Percentiles rank a stretch among this genome's conserved stretches.
Evolutionary conservation across 2,113 vertebrate species (phyloP).

Genomic region (Nipponia nippon): DNA sequence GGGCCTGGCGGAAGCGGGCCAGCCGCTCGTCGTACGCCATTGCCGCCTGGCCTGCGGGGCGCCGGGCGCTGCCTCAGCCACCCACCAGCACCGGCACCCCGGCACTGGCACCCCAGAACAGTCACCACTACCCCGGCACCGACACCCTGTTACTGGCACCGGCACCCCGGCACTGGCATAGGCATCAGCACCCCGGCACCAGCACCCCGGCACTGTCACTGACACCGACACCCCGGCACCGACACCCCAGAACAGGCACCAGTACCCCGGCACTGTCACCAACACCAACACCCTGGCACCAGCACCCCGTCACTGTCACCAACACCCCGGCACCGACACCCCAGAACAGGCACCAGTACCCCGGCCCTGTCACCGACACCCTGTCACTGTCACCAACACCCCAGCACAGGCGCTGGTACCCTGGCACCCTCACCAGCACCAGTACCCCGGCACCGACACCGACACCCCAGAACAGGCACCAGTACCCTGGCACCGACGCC

Average conservation of each 20-base stretch:
- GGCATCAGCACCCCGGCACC: no score
- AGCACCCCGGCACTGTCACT: neutral
- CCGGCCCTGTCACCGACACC: neutral
- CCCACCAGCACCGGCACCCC: neutral
- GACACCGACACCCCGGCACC: no score
- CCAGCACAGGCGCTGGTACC: no score
- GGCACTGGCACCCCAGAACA: neutral
- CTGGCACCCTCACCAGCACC: no score
- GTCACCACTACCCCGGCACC: neutral
- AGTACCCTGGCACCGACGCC: no score
- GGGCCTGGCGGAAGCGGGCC: conserved; percentile 90
- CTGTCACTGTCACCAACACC: no score
- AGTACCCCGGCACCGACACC: no score
- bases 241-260: no score
- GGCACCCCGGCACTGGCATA: no score
- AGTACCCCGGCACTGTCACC: neutral
- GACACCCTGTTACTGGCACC: neutral
- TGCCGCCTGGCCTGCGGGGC: conserved; percentile 58
- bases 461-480: no score
- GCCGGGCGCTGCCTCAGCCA: neutral
- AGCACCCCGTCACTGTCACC: neutral
- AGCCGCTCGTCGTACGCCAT: conserved; percentile 93
- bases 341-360: neutral
- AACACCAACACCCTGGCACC: neutral
- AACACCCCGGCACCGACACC: neutral